Base-by-base conservation (phyloP, 2,113 vertebrate species). In the Oxyura jamaicensis region DNA sequence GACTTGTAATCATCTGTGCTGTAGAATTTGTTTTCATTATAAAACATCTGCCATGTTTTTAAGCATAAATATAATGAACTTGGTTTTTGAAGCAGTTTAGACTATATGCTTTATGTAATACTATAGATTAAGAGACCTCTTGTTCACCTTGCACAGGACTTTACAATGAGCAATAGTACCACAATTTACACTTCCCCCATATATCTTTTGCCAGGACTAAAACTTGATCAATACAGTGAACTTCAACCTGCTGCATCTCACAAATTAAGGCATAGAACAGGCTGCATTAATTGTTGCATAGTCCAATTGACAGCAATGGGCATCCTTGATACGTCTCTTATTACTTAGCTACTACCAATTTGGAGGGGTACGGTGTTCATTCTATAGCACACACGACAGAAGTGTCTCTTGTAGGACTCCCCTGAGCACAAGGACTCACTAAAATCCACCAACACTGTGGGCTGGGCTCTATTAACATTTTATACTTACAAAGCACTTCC, bases 191-290 rank as follows among this genome's bases (percentile, higher is more conserved):
- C 59, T 83, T 89, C 33, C 35, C 39, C 55, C 50, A 62, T 31
- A 21, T 41, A 74, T 77, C 59, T 91, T 82, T 66, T 18, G 66
- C 67, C 36, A 67, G 52, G 71, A n/a, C n/a, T 59, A 46, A 82
- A 90, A 68, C 21, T 46, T 52, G 79, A 96, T 95, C 91, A 83
- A 93, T 87, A 88, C 13, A 15, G 52, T 69, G 79, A 94, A 87
- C 29, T 58, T 65, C 65, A 76, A 56, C 41, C 56, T 44, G 12
- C 55, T 52, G 20, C 67, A 56, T 73, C 60, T 63, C 56, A 55
- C 73, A 62, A 2, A 79, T 90, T 59, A 84, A 86, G 46, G 39
- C 81, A 36, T 59, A 46, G 60, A 76, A 53, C 52, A 22, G 71
- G 82, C 55, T 56, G 56, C 56, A 93, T 90, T 77, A 67, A 76